Evolutionary conservation across 2,888 invertebrate genomes (phyloP), one percentile per base, ranked within the genome.

Genomic region (Oxycera nigricornis): DNA sequence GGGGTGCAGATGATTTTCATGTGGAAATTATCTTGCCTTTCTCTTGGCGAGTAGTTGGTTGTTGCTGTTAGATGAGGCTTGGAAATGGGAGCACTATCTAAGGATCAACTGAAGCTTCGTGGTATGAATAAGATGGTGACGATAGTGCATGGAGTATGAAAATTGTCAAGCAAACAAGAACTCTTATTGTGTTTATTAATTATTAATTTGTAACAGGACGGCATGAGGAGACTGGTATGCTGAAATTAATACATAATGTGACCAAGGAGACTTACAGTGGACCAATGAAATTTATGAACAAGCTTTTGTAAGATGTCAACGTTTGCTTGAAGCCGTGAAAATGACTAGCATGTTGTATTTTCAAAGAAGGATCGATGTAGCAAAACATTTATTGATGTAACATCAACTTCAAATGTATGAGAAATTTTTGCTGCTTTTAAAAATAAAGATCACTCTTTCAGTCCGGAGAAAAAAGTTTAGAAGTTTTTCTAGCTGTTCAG

Each of bases 181-280:
- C 14, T 52, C 50, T 6, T n/a, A 73, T 73, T 76, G 76, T 75
- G 74, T 76, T 76, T 62, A 76, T 75, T 70, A 70, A 70, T 76
- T 77, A 77, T 77, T 77, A 77, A 77, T 77, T 77, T 77, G 76
- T 59, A 76, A 75, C 76, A 75, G 76, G 76, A 77, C 72, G 73
- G 39, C 41, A 46, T 17, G 28, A 22, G 55, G 55, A 24, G 17
- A 17, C 55, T 55, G 6, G 0, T 2, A 24, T 17, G 55, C 3
- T 46, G 6, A 11, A 6, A 22, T 55, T 22, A 55, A 22, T 55
- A 55, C 20, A 9, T 55, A 2, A 14, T 20, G 2, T 55, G n/a
- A n/a, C n/a, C n/a, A n/a, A n/a, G n/a, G n/a, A n/a, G 3, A 24
- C 17, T 55, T 55, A 55, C 55, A 55, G 7, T 55, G 3, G 0